Base-by-base conservation (phyloP, 2,888 invertebrate species). In the Notodonta ziczac region DNA sequence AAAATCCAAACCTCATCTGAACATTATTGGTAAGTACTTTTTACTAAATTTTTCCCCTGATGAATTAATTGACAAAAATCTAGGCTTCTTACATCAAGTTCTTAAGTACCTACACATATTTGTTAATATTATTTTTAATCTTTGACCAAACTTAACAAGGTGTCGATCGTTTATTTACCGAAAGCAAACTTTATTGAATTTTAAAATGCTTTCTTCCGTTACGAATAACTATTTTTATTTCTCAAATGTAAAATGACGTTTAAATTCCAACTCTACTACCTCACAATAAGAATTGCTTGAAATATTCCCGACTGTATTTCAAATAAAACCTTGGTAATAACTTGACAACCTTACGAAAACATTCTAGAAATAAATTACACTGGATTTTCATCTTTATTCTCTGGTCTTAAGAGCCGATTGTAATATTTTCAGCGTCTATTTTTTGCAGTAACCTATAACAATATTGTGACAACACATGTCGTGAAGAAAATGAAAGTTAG, bases 121-220 rank as follows among this genome's bases (percentile, higher is more conserved):
- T 2, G 24, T 24, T 24, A n/a, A 42, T 10, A 6, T 57, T 10
- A 51, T 61, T 55, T 56, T 60, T 87, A 84, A 46, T 88, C 88
- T 88, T 57, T 88, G 85, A 13, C 63, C 14, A 35, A 69, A 69
- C 65, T 60, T 80, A 84, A 86, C 83, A 82, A 89, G 84, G 88
- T 88, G 90, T 87, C 85, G 87, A 89, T 84, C 77, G 81, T 79
- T 86, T 88, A 86, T 85, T 86, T 88, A 87, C 89, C 76, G 85
- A 80, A 74, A 73, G 76, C 77, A 70, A 80, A 77, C 74, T 44
- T 83, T 89, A 89, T 87, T 87, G 88, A 87, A 88, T 86, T 85
- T 84, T 84, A 85, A 88, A 85, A 80, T 78, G 76, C 72, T 81
- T 83, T 78, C 85, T 85, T 83, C 81, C 79, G 42, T 12, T 54